These are phyloP conservation scores for Sycophila sp. DNA, from an alignment of 1,140 invertebrate species.

Conservation along the genomic window DNA sequence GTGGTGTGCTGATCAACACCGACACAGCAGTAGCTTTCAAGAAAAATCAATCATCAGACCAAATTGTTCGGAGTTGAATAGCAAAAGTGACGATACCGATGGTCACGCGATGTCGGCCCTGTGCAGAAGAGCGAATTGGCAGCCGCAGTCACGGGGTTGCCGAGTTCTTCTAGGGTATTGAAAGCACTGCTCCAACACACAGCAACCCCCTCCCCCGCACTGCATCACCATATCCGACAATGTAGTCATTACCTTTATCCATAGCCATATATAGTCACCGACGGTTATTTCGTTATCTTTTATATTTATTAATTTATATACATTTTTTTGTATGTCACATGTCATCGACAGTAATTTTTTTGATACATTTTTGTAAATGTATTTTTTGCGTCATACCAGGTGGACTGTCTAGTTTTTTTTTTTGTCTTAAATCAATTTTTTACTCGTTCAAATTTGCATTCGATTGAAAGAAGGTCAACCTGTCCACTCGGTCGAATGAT, in stretches of 20 bases:
- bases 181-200: slow-evolving; percentile 85
- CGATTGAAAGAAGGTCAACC: too few relatives aligned
- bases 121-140: slow-evolving; percentile 86
- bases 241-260: slow-evolving; percentile 60
- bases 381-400: too few relatives aligned
- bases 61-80: not conserved
- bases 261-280: slow-evolving; percentile 24
- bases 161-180: slow-evolving; percentile 78
- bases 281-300: slow-evolving; percentile 7
- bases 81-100: slow-evolving; percentile 55
- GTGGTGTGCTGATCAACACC: not conserved
- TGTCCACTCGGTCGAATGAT: not conserved
- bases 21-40: not conserved
- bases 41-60: not conserved
- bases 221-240: slow-evolving; percentile 67
- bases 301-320: not conserved
- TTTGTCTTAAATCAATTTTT: too few relatives aligned
- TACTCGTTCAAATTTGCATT: too few relatives aligned
- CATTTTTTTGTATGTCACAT: too few relatives aligned
- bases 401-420: too few relatives aligned
- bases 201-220: slow-evolving; percentile 76
- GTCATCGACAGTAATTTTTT: too few relatives aligned
- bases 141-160: slow-evolving; percentile 83
- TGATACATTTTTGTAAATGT: too few relatives aligned
- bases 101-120: slow-evolving; percentile 76